Conservation (phyloP, 2,888 invertebrate genomes). For the Agriotes lineatus region DNA sequence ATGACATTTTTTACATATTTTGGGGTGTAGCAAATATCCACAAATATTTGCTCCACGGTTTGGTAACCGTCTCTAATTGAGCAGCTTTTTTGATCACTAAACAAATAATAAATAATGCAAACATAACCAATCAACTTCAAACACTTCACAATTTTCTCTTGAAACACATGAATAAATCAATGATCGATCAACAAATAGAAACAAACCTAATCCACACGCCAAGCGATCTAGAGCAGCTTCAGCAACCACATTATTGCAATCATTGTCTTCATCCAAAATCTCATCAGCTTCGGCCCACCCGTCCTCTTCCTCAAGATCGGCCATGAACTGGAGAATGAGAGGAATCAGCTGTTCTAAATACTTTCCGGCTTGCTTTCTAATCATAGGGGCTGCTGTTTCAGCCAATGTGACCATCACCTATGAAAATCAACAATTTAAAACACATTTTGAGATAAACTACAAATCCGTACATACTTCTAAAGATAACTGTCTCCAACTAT, state of each 20-base stretch:
- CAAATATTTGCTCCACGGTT: too few relatives aligned
- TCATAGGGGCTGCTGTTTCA: constrained; percentile 97
- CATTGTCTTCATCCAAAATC: constrained; percentile 91
- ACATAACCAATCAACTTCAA: too few relatives aligned
- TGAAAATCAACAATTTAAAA: constrained; percentile 2
- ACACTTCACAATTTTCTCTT: too few relatives aligned
- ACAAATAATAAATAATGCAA: too few relatives aligned
- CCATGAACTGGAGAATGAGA: constrained; percentile 92
- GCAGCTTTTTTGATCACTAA: too few relatives aligned
- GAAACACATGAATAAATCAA: background rate
- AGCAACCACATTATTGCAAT: constrained; percentile 94
- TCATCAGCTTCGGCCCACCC: constrained; percentile 91
- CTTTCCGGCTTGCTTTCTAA: constrained; percentile 90
- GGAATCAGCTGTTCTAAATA: constrained; percentile 87
- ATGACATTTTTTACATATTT: too few relatives aligned
- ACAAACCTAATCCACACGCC: constrained; percentile 91
- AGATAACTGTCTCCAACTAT: constrained; percentile 90
- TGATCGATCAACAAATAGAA: background rate
- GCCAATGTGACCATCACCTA: constrained; percentile 84
- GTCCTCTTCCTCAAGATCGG: constrained; percentile 92
- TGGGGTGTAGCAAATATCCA: too few relatives aligned
- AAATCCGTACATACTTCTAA: constrained; percentile 76
- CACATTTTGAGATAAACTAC: background rate
- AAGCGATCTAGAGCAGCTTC: constrained; percentile 97
- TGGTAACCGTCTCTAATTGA: too few relatives aligned